A percentile compares a stretch with the other conserved stretches of the same genome.
These are phyloP conservation scores for Crocallis elinguaria DNA, from an alignment of 2,888 invertebrate genomes.

Conservation along the genomic window DNA sequence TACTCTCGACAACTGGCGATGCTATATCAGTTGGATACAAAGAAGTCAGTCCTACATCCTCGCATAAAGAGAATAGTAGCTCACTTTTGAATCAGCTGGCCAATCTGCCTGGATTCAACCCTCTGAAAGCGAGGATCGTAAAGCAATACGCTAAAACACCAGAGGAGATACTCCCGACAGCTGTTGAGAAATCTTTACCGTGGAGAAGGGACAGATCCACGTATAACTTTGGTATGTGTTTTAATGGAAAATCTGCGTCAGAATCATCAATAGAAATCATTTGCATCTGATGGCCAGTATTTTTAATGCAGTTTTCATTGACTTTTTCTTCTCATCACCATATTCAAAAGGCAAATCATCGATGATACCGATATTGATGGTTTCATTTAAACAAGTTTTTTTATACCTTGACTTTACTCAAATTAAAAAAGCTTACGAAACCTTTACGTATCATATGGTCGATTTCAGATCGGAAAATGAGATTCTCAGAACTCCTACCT, in stretches of 20 bases:
- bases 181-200: slow-evolving; percentile 92
- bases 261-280: slow-evolving; percentile 49
- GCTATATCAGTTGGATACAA: slow-evolving; percentile 77
- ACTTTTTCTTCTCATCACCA: neutral
- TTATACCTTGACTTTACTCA: too few relatives aligned
- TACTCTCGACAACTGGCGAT: slow-evolving; percentile 74
- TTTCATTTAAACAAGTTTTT: too few relatives aligned
- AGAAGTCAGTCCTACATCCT: slow-evolving; percentile 84
- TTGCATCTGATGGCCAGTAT: slow-evolving; percentile 61
- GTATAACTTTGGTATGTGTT: slow-evolving; percentile 89
- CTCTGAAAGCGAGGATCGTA: slow-evolving; percentile 88
- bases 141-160: slow-evolving; percentile 87
- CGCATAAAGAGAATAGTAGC: slow-evolving; percentile 87
- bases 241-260: slow-evolving; percentile 55
- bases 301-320: slow-evolving; percentile 32
- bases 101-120: slow-evolving; percentile 88
- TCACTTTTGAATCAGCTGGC: slow-evolving; percentile 88
- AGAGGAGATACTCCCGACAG: slow-evolving; percentile 88
- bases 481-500: too few relatives aligned
- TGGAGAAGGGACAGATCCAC: slow-evolving; percentile 92
- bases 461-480: too few relatives aligned
- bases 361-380: too few relatives aligned
- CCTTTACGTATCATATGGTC: too few relatives aligned
- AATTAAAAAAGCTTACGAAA: too few relatives aligned
- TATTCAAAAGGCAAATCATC: neutral